Evolutionary conservation across 2,888 invertebrate genomes (phyloP), one percentile per base, ranked within the genome.

Genomic region (Agriotes lineatus): DNA sequence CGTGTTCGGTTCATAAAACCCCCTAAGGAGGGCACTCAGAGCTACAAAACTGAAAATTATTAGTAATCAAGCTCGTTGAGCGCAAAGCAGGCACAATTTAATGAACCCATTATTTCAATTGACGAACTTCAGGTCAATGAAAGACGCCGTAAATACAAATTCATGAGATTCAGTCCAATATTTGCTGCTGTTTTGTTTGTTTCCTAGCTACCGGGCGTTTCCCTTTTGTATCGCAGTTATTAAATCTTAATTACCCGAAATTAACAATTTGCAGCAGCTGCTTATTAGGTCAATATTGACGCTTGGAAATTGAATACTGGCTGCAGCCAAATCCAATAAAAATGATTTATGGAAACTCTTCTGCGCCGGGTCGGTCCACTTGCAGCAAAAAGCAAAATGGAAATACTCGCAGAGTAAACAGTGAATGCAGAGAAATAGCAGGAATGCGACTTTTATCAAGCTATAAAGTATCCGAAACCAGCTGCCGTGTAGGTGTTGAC

Each of bases 251-350:
- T 52, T 52, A 33, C 16, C 18, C 33, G 18, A 52, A 52, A 52
- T 52, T 52, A 52, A 52, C 52, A 52, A 52, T 52, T 52, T 50
- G 16, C 33, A 52, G 52, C 19, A 52, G 52, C 52, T 52, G 56
- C 56, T 39, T 56, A 56, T 56, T 56, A 14, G 56, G 56, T 56
- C 56, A 56, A 56, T 56, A 56, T 39, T 56, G 56, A 56, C 56
- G 56, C 39, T 39, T 22, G 19, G 9, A 39, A 56, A 56, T 56
- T 56, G 39, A 20, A 56, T 56, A 39, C 52, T 25, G 52, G 33
- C 18, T 30, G 10, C 33, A 18, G 33, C 16, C 33, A n/a, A 12
- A 52, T 14, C 33, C 52, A 30, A 52, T 33, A 33, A 52, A 52
- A 39, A 39, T 12, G 1, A 7, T 37, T 37, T 7, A 7, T 37